These are phyloP conservation scores for Diarsia rubi DNA, from an alignment of 2,888 invertebrate genomes.

Conservation along the genomic window DNA sequence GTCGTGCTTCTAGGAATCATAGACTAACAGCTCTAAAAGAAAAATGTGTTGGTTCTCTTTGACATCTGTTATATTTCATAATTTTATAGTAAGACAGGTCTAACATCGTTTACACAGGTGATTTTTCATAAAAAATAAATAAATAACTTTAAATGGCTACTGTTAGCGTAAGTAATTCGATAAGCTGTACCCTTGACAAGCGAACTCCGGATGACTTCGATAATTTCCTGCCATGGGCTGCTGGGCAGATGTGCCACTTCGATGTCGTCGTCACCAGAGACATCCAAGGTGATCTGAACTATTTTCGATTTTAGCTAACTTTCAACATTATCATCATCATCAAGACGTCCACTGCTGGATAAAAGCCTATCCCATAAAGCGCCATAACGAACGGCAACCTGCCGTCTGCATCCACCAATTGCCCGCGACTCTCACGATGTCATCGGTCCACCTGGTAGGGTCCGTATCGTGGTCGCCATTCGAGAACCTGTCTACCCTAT, in stretches of 20 bases:
- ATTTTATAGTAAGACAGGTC: background rate
- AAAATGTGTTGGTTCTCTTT: background rate
- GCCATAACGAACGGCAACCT: too few species aligned
- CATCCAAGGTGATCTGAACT: slow-evolving; percentile 7
- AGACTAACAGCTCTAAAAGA: background rate
- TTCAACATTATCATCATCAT: too few species aligned
- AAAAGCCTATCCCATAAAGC: too few species aligned
- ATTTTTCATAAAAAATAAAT: background rate
- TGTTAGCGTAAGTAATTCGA: rapidly evolving
- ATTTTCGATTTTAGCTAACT: background rate
- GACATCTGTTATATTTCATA: background rate
- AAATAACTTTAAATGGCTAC: background rate
- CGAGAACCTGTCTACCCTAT: too few species aligned
- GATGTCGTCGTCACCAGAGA: background rate
- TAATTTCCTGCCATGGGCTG: slow-evolving; percentile 16
- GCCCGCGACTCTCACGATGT: too few species aligned
- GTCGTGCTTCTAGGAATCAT: too few species aligned
- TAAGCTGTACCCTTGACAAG: rapidly evolving
- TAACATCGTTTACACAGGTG: too few species aligned
- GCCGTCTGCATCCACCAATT: too few species aligned
- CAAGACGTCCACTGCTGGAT: too few species aligned
- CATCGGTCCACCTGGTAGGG: too few species aligned
- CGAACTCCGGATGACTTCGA: slow-evolving; percentile 7
- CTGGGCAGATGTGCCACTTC: rapidly evolving
- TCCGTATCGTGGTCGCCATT: too few species aligned